Conservation (phyloP, 2,113 vertebrate species). For the Barnardius zonarius region DNA sequence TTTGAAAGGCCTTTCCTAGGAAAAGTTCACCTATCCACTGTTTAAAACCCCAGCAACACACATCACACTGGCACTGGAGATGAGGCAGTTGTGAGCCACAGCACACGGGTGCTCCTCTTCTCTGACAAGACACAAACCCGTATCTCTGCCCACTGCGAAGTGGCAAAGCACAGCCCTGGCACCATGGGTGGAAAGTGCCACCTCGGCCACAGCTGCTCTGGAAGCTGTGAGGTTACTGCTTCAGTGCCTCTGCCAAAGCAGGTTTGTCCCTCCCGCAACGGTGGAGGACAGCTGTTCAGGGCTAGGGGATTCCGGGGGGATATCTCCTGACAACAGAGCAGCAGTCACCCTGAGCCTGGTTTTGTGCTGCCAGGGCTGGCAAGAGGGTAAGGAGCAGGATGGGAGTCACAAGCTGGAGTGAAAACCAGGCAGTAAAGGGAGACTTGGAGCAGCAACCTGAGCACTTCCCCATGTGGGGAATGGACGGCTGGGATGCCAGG, state of each 20-base stretch:
- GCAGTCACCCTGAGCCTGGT: not conserved
- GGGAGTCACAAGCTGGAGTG: fast-evolving
- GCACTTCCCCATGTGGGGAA: not conserved
- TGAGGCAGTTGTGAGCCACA: not conserved
- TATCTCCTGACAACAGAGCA: fast-evolving
- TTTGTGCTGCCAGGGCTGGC: not conserved
- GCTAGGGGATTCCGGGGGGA: fast-evolving
- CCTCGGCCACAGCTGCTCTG: not conserved
- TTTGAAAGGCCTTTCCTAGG: not conserved
- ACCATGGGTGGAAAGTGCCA: not conserved
- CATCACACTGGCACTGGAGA: fast-evolving
- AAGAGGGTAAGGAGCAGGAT: fast-evolving
- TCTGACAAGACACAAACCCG: not conserved
- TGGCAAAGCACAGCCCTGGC: fast-evolving
- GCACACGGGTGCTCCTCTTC: not conserved
- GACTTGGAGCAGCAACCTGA: not conserved
- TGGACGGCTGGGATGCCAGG: fast-evolving
- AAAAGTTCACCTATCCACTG: not conserved
- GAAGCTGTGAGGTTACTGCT: not conserved
- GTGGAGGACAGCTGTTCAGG: not conserved
- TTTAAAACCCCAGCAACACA: fast-evolving
- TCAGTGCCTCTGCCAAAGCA: not conserved
- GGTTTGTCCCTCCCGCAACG: fast-evolving
- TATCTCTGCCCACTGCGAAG: not conserved
- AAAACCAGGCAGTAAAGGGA: not conserved